A percentile compares a stretch with the other conserved stretches of the same genome.
These are phyloP conservation scores for Fregetta grallaria DNA, from an alignment of 2,113 vertebrate genomes.

Conservation along the genomic window DNA sequence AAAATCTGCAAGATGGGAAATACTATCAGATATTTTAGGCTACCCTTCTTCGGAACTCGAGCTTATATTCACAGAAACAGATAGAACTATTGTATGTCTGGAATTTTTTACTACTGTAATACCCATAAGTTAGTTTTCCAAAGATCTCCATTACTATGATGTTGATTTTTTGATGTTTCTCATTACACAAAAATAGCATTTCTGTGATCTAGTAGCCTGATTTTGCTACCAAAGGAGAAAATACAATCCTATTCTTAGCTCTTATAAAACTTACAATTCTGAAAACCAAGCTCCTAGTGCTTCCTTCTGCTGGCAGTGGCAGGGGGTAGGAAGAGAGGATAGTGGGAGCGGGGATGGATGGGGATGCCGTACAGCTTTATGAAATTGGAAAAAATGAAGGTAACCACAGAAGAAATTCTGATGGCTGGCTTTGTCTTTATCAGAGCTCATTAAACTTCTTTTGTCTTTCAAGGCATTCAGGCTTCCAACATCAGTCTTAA, in stretches of 20 bases:
- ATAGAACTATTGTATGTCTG: neutral
- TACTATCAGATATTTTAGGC: neutral
- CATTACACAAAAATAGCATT: neutral
- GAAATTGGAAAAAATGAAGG: neutral
- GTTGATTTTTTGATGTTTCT: neutral
- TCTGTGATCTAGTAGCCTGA: neutral
- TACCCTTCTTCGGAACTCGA: neutral
- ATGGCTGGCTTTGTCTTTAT: neutral
- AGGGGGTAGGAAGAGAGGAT: neutral
- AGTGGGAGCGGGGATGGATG: neutral
- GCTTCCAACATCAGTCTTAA: neutral
- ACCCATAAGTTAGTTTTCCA: neutral
- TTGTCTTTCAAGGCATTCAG: neutral
- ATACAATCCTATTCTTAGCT: neutral
- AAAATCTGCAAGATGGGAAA: slow-evolving; percentile 3
- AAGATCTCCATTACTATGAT: neutral
- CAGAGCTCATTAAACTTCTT: neutral
- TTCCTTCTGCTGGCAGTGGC: neutral
- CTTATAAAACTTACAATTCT: neutral
- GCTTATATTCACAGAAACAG: neutral
- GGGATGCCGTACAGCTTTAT: neutral
- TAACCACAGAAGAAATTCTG: neutral
- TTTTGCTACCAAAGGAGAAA: neutral
- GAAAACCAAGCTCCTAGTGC: neutral
- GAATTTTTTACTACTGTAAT: neutral